A percentile compares a stretch with the other conserved stretches of the same genome.
These are phyloP conservation scores for Mactromeris polynyma DNA, from an alignment of 2,888 invertebrate species.

Conservation along the genomic window DNA sequence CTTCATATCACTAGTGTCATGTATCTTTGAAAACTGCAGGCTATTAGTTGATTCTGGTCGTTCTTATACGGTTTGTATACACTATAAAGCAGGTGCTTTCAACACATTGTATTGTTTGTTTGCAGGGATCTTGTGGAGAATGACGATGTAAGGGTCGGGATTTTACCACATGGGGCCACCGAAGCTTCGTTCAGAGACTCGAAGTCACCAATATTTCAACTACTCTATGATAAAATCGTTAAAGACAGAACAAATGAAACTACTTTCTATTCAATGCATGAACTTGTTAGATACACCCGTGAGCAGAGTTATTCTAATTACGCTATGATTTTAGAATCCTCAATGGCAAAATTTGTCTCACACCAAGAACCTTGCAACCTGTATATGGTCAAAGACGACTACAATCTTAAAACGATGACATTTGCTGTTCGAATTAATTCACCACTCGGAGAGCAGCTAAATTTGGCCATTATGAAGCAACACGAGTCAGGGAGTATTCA, in stretches of 20 bases:
- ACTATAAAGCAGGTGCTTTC: too few species aligned
- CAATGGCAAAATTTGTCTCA: conserved; percentile 77
- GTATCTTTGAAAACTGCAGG: too few species aligned
- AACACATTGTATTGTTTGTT: background rate
- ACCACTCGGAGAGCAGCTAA: conserved; percentile 55
- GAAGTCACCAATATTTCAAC: conserved; percentile 30
- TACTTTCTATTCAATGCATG: conserved; percentile 65
- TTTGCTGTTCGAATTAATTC: conserved; percentile 71
- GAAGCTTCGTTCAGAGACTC: conserved; percentile 69
- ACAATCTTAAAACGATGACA: conserved; percentile 69
- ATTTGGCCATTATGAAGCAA: conserved; percentile 68
- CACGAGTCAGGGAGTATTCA: conserved; percentile 71
- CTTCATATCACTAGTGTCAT: too few species aligned
- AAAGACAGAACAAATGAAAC: conserved; percentile 26
- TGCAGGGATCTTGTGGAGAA: conserved; percentile 73
- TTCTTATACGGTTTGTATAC: too few species aligned
- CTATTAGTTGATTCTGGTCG: too few species aligned
- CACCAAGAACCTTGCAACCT: conserved; percentile 79
- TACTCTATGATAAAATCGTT: conserved; percentile 49
- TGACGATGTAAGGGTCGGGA: conserved; percentile 68
- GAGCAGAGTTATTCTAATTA: conserved; percentile 61
- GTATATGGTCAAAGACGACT: conserved; percentile 74
- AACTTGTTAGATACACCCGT: conserved; percentile 54
- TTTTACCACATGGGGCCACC: conserved; percentile 72
- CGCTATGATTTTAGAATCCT: conserved; percentile 81